Evolutionary conservation across 2,113 vertebrate genomes (phyloP).

Genomic region (Labrus mixtus): DNA sequence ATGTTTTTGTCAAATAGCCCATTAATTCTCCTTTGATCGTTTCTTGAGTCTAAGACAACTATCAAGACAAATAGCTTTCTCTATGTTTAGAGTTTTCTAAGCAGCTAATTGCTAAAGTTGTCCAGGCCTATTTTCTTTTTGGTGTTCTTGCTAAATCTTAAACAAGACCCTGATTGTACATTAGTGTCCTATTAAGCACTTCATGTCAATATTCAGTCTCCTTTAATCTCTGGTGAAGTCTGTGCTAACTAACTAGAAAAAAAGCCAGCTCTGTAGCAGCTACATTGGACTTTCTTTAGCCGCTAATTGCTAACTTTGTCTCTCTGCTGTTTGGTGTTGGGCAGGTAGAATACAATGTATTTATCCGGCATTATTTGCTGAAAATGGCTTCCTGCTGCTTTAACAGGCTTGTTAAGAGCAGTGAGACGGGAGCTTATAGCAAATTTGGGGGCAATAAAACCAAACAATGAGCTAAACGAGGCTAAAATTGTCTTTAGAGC

Average conservation of each 20-base stretch:
- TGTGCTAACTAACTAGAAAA: not conserved
- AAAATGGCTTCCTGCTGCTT: slow-evolving; percentile 14
- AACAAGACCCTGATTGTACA: too few species aligned
- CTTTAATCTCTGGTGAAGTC: not conserved
- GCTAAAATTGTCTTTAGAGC: slow-evolving; percentile 17
- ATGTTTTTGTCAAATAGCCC: too few species aligned
- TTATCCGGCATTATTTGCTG: not conserved
- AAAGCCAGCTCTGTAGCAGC: not conserved
- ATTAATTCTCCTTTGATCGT: too few species aligned
- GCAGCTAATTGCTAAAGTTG: too few species aligned
- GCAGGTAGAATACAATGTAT: not conserved
- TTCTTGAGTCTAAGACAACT: too few species aligned
- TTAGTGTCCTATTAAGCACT: too few species aligned
- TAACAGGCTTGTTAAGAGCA: slow-evolving; percentile 5
- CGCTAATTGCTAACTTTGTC: not conserved
- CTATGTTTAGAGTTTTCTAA: too few species aligned
- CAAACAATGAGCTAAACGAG: slow-evolving; percentile 13
- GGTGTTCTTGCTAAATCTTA: too few species aligned
- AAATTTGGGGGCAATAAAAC: slow-evolving; percentile 15
- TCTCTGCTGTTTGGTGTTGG: not conserved
- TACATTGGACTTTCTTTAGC: not conserved
- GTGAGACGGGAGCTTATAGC: not conserved
- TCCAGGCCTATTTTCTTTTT: too few species aligned
- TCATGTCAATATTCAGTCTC: too few species aligned
- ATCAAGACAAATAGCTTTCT: too few species aligned